Conservation (phyloP, 2,888 invertebrate species). For the Oithona nana region DNA sequence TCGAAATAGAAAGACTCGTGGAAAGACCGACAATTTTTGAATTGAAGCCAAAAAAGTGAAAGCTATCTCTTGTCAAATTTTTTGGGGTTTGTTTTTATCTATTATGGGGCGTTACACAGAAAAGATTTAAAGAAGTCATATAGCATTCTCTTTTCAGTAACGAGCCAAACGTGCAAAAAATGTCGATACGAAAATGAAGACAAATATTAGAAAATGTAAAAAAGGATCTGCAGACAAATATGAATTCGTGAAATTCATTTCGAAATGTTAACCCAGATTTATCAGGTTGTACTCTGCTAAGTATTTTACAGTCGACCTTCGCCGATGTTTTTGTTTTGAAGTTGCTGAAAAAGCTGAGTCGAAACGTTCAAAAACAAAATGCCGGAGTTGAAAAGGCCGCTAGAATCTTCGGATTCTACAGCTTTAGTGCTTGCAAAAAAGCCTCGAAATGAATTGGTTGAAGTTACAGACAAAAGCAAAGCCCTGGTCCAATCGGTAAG, state of each 20-base stretch:
- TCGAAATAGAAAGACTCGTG: neutral
- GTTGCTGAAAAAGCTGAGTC: neutral
- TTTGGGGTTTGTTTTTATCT: too few species aligned
- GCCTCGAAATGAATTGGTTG: neutral
- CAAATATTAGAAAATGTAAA: too few species aligned
- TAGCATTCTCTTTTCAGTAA: too few species aligned
- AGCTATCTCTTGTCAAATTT: neutral
- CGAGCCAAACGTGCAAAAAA: too few species aligned
- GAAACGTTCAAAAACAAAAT: neutral
- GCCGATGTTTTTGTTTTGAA: neutral
- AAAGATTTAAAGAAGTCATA: too few species aligned
- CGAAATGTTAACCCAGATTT: too few species aligned
- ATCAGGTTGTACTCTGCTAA: too few species aligned
- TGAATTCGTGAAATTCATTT: too few species aligned
- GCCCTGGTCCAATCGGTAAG: neutral
- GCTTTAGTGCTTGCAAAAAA: neutral
- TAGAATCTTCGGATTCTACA: neutral
- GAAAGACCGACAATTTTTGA: neutral
- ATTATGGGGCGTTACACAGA: too few species aligned
- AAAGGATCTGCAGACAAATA: too few species aligned
- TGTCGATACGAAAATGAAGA: too few species aligned
- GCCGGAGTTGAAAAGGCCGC: neutral
- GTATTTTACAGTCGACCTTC: too few species aligned
- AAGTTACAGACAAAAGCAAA: neutral
- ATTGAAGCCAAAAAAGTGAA: neutral